phyloP scores from a whole-genome alignment of 2,797 vertebrate genomes.

The Mallotus villosus region DNA sequence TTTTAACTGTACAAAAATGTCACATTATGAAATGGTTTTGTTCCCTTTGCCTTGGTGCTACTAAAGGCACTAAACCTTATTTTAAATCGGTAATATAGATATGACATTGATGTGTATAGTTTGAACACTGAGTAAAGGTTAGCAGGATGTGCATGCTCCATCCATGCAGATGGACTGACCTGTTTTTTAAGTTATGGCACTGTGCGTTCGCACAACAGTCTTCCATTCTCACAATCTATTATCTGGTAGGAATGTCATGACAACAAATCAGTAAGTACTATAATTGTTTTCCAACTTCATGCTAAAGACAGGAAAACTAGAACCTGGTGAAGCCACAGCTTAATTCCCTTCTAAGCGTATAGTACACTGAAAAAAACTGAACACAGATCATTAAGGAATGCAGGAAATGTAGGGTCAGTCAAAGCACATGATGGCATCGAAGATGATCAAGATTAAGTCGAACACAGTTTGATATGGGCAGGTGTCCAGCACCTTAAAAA shows the following conservation, averaged over 20 bases:
- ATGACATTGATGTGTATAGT: background rate
- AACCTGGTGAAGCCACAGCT: background rate
- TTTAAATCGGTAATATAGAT: slow-evolving; percentile 8
- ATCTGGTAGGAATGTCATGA: slow-evolving; percentile 17
- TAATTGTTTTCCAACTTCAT: background rate
- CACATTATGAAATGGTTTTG: slow-evolving; percentile 4
- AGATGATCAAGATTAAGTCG: slow-evolving; percentile 5
- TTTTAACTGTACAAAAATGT: slow-evolving; percentile 10
- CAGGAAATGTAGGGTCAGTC: slow-evolving; percentile 40
- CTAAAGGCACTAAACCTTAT: slow-evolving; percentile 55
- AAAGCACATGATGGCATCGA: slow-evolving; percentile 31
- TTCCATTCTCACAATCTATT: background rate
- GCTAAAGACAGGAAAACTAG: slow-evolving; percentile 1
- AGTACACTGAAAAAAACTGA: slow-evolving; percentile 15
- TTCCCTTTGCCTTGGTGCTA: slow-evolving; percentile 24
- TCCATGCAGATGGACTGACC: background rate
- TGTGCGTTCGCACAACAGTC: background rate
- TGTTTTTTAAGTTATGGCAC: background rate
- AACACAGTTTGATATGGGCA: slow-evolving; percentile 26
- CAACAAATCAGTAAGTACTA: slow-evolving; percentile 15
- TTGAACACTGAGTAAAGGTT: background rate
- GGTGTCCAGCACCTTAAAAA: slow-evolving; percentile 32
- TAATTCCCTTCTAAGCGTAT: slow-evolving; percentile 32
- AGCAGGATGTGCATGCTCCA: background rate
- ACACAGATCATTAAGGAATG: slow-evolving; percentile 15